Base-by-base conservation (phyloP, 2,113 vertebrate genomes). In the Syngnathoides biaculeatus region DNA sequence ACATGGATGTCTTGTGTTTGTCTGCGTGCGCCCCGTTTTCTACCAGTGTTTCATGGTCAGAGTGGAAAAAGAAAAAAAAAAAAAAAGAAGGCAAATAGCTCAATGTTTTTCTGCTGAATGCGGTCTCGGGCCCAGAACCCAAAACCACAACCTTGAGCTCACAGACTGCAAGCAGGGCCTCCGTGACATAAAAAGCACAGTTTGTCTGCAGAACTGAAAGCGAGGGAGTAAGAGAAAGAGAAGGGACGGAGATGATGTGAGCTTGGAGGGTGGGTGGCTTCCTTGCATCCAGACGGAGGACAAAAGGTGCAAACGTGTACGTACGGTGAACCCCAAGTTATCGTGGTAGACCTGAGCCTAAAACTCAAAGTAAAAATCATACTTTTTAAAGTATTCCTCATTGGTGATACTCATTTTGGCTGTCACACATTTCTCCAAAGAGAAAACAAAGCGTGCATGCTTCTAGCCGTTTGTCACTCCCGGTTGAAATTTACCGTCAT, bases 61-160 rank as follows among this genome's bases (percentile, higher is more conserved):
- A 85, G 74, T 84, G 78, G 81, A 80, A 86, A 87, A n/a, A n/a
- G n/a, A n/a, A n/a, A n/a, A n/a, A n/a, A 87, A 89, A 83, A 81
- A 87, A 87, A 89, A 83, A 81, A 87, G 85, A 87, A 86, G 69
- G 71, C 78, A 24, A 90, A 92, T 84, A 83, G 81, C 84, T 81
- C 77, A 43, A 82, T 88, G 87, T 88, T 91, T 90, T 92, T 89
- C 82, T 88, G 84, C 79, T 78, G 79, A 89, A 91, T 82, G 84
- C 80, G 84, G 89, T 84, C 83, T 88, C 69, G 68, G 87, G 87
- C 83, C 82, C 64, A 65, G 87, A 89, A 90, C 77, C 88, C 84
- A 48, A 82, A 89, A 92, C 91, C 91, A 88, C 89, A 92, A 77
- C 89, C 88, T 91, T 91, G 89, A 92, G 87, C 88, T 83, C 87